Evolutionary conservation across 2,888 invertebrate species (phyloP), one percentile per base, ranked within the genome.

Genomic region (Cyclophora punctaria): DNA sequence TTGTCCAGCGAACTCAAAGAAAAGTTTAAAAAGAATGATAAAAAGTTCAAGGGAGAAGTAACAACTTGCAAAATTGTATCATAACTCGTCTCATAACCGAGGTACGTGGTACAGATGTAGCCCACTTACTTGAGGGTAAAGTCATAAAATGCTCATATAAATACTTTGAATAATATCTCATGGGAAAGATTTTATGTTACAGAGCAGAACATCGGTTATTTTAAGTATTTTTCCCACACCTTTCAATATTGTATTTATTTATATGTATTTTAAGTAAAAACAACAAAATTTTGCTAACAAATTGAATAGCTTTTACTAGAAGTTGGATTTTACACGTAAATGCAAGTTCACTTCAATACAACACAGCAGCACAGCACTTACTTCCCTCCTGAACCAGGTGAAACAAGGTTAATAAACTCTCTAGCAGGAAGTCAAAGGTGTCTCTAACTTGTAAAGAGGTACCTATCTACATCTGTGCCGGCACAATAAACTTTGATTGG

Each of bases 401-500:
- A 44, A 44, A 44, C 33, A 34, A 44, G 44, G 44, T 44, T 44
- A 44, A 44, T 44, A 44, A 44, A 44, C 44, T 44, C 34, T 44
- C 34, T 44, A 33, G 6, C 3, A 44, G 33, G 44, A 44, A 44
- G 44, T 44, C 44, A 20, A 7, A 44, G 44, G 44, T 44, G 44
- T 34, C 34, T 44, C 47, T 49, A 52, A 55, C 52, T 51, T 48
- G 50, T 52, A 49, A 63, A 60, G 59, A 59, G 60, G 41, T 53
- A 57, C 57, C 55, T 60, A 48, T 50, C 59, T 60, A 59, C 62
- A 66, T 64, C 66, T 66, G 64, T 52, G 57, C 56, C 55, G 50
- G 57, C 56, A 67, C 69, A 69, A 71, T 73, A 74, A 75, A 75
- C 61, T 77, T 75, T 73, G 75, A 78, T 75, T 78, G 71, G 73